Conservation (phyloP, 2,888 invertebrate species). For the Pyralis farinalis region DNA sequence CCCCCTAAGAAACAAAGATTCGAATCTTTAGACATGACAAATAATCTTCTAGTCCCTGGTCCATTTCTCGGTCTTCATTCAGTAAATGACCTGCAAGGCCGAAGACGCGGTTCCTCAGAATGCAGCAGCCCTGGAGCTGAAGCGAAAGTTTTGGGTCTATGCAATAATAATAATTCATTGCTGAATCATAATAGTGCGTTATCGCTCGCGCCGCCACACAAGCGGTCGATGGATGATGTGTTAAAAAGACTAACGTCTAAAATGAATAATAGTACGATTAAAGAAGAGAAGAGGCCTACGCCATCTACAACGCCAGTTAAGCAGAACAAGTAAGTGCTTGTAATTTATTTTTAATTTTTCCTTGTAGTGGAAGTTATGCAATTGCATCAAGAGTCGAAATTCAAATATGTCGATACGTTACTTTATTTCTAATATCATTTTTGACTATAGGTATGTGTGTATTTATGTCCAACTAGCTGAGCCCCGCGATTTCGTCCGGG, state of each 20-base stretch:
- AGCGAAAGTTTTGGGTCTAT: conserved; percentile 83
- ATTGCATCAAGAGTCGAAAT: too few species aligned
- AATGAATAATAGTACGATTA: conserved; percentile 89
- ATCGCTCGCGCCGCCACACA: conserved; percentile 78
- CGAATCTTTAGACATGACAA: conserved; percentile 84
- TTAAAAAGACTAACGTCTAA: conserved; percentile 92
- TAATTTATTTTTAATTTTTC: too few species aligned
- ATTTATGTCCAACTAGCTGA: too few species aligned
- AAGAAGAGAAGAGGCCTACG: conserved; percentile 86
- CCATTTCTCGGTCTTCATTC: conserved; percentile 79
- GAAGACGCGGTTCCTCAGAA: conserved; percentile 83
- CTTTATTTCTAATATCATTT: too few species aligned
- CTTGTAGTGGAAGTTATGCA: too few species aligned
- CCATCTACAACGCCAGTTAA: conserved; percentile 85
- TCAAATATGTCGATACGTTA: too few species aligned
- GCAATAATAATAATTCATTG: conserved; percentile 84
- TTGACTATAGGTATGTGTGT: too few species aligned
- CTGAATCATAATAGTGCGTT: conserved; percentile 82
- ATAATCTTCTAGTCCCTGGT: conserved; percentile 77
- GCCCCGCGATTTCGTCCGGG: too few species aligned
- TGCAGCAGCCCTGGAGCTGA: conserved; percentile 87
- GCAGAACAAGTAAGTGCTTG: conserved; percentile 70
- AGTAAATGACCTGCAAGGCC: conserved; percentile 73
- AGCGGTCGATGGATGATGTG: conserved; percentile 95
- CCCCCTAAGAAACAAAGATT: conserved; percentile 83